Percentiles rank a stretch among this genome's conserved stretches.
Evolutionary conservation across 2,113 vertebrate genomes (phyloP).

Genomic region (Psettodes erumei): DNA sequence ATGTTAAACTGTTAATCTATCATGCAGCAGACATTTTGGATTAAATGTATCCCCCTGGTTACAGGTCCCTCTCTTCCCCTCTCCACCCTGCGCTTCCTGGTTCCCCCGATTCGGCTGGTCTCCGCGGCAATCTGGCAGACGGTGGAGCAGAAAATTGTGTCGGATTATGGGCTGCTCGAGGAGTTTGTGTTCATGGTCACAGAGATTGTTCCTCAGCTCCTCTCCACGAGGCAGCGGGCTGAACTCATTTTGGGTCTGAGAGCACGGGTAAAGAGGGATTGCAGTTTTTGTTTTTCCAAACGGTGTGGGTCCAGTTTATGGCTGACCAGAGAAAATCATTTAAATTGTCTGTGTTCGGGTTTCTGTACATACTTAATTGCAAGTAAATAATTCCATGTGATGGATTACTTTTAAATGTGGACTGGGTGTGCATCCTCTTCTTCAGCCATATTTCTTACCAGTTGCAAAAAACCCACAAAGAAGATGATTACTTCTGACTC

Average conservation of each 20-base stretch:
- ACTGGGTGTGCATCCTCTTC: neutral
- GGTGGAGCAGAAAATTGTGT: conserved; percentile 71
- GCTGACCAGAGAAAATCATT: too few relatives aligned
- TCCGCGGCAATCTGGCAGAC: conserved; percentile 85
- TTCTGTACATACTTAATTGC: neutral
- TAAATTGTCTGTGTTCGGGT: too few relatives aligned
- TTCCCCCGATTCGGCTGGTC: conserved; percentile 75
- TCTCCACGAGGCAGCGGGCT: conserved; percentile 81
- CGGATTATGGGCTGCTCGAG: conserved; percentile 82
- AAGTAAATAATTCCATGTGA: neutral
- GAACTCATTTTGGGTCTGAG: conserved; percentile 85
- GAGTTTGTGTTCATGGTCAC: conserved; percentile 83
- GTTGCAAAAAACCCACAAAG: neutral
- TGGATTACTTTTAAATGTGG: neutral
- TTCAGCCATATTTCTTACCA: neutral
- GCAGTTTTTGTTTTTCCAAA: neutral
- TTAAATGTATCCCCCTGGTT: neutral
- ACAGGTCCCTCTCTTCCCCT: conserved; percentile 59
- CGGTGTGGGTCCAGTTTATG: too few relatives aligned
- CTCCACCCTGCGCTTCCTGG: conserved; percentile 68
- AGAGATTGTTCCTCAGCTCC: conserved; percentile 81
- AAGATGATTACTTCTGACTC: neutral
- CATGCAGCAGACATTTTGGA: neutral
- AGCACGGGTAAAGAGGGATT: conserved; percentile 79
- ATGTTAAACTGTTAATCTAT: neutral